A percentile compares a stretch with the other conserved stretches of the same genome.
Evolutionary conservation across 2,888 invertebrate species (phyloP).

Genomic region (Unio delphinus): DNA sequence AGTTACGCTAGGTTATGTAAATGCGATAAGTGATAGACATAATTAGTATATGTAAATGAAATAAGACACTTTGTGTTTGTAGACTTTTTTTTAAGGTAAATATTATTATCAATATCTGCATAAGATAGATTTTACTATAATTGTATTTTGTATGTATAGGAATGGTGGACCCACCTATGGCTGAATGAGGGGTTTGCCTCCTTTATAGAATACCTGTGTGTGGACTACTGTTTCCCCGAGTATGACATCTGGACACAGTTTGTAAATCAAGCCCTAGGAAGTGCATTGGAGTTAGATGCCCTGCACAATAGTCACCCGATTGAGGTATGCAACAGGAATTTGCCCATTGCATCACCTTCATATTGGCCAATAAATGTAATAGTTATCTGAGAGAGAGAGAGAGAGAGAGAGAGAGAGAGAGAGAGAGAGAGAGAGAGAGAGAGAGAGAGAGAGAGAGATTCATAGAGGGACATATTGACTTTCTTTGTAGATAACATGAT

Average conservation of each 20-base stretch:
- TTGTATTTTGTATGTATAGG: constrained; percentile 71
- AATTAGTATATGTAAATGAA: not conserved
- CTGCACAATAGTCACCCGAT: constrained; percentile 95
- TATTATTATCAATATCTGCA: not conserved
- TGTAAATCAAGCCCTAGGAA: constrained; percentile 88
- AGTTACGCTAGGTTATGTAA: not conserved
- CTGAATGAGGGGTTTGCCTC: constrained; percentile 96
- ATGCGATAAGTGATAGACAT: not conserved
- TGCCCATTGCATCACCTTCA: too few relatives aligned
- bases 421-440: too few relatives aligned
- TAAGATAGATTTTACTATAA: not conserved
- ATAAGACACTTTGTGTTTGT: too few relatives aligned
- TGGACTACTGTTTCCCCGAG: constrained; percentile 92
- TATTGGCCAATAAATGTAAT: too few relatives aligned
- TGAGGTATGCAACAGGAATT: constrained; percentile 77
- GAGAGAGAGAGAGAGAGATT: too few relatives aligned
- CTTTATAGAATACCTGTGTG: constrained; percentile 95
- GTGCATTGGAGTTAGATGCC: constrained; percentile 84
- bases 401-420: too few relatives aligned
- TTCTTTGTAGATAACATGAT: too few relatives aligned
- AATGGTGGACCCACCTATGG: constrained; percentile 98
- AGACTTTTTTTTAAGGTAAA: not conserved
- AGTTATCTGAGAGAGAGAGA: too few relatives aligned
- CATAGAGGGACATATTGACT: too few relatives aligned
- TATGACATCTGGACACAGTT: constrained; percentile 98